A percentile compares a stretch with the other conserved stretches of the same genome.
Conservation (phyloP, 2,888 invertebrate species). For the Metellina segmentata region DNA sequence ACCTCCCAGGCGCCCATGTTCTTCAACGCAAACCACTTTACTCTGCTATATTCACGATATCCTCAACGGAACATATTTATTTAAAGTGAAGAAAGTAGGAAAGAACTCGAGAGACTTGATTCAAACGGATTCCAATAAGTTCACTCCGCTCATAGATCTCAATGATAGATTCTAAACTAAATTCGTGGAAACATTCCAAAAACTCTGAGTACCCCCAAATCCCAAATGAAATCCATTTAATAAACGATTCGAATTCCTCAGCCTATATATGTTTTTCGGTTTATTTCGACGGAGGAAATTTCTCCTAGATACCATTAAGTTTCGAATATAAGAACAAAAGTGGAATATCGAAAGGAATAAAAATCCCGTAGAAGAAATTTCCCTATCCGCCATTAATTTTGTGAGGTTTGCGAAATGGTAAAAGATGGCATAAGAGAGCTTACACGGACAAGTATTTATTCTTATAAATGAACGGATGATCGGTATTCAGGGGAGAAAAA, state of each 20-base stretch:
- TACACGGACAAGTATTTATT: neutral
- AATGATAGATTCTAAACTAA: neutral
- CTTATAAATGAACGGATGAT: neutral
- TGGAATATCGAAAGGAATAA: neutral
- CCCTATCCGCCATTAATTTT: neutral
- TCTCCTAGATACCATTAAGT: neutral
- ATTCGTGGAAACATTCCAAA: neutral
- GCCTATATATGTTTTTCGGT: neutral
- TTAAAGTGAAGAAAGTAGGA: neutral
- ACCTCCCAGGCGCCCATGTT: neutral
- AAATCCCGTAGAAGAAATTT: neutral
- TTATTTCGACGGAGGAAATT: neutral
- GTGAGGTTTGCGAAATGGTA: neutral
- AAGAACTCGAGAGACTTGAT: neutral
- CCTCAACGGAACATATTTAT: neutral
- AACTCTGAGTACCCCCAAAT: neutral
- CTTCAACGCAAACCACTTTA: neutral
- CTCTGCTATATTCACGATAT: neutral
- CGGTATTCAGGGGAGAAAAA: neutral
- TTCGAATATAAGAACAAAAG: neutral
- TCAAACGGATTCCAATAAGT: neutral
- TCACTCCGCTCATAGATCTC: neutral
- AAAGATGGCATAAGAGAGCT: neutral
- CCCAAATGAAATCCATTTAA: neutral
- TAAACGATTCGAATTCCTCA: neutral